Base-by-base conservation (phyloP, 1,140 invertebrate species). In the Hesperophylax magnus region DNA sequence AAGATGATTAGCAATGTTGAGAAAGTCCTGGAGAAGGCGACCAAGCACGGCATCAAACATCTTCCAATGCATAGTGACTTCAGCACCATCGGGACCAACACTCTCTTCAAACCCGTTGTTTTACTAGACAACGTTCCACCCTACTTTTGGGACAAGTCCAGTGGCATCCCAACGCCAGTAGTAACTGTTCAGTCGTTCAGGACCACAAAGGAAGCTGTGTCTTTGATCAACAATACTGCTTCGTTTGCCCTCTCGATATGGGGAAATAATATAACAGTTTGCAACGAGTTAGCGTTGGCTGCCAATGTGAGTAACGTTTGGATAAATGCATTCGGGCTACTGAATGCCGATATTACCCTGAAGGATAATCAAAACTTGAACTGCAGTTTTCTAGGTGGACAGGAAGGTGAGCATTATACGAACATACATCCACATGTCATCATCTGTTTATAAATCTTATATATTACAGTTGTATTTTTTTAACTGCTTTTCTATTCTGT, bases 191-290 rank as follows among this genome's bases (percentile, higher is more conserved):
- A 92, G 20, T 87, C 92, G 18, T 93, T 93, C 86, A 87, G 92
- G 69, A 93, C 91, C 17, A 90, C 91, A 2, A 93, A 92, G 82
- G 93, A 94, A 87, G 91, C 91, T 11, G 87, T 93, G 7, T 81
- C 87, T 39, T 85, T 93, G 17, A 89, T 91, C 15, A 93, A 93
- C 86, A 92, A 92, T 82, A 89, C 88, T 14, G 85, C 87, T 17
- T 91, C 91, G 85, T 85, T 90, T 6, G 91, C 86, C 24, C 89
- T 88, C 7, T 91, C 91, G 82, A 86, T 94, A 6, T 93, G 92
- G 91, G 90, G 90, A 9, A 91, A 93, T 86, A 92, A 91, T 85
- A 85, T 91, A n/a, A 87, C 89, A 56, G 81, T 93, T 39, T 89
- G 89, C 2, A 86, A 93, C 83, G 92, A 93, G 86, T 89, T 92